phyloP scores from a whole-genome alignment of 2,888 invertebrate genomes.

The Pollenia amentaria region DNA sequence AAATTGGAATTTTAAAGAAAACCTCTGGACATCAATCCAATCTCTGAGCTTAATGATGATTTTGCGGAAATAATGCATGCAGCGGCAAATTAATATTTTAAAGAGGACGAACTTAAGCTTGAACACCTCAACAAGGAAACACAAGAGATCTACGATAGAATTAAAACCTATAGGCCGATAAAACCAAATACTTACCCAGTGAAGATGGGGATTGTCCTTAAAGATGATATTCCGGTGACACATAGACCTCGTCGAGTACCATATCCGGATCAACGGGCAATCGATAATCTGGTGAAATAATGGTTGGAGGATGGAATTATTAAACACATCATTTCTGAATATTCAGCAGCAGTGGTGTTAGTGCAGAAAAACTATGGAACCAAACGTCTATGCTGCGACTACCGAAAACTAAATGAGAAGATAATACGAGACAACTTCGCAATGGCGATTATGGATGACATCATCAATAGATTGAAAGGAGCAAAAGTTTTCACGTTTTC shows the following conservation, averaged over 20 bases:
- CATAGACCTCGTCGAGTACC: conserved; percentile 44
- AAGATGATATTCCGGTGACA: not conserved
- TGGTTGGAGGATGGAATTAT: conserved; percentile 31
- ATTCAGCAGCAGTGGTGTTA: conserved; percentile 57
- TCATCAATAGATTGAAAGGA: no score
- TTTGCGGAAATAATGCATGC: not conserved
- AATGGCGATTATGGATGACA: no score
- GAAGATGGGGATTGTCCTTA: not conserved
- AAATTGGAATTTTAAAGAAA: no score
- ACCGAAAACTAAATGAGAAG: conserved; percentile 50
- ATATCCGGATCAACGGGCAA: conserved; percentile 38
- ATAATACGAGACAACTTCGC: conserved; percentile 57
- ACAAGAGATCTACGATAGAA: not conserved
- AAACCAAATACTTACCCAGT: not conserved
- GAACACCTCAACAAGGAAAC: not conserved
- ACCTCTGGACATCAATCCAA: not conserved
- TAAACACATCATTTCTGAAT: conserved; percentile 58
- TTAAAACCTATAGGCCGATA: not conserved
- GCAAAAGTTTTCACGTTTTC: no score
- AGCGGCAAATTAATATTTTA: not conserved
- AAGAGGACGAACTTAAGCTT: not conserved
- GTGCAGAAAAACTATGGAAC: conserved; percentile 61
- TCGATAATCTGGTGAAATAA: conserved; percentile 40
- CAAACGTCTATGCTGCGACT: conserved; percentile 63
- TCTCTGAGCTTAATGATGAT: not conserved